Conservation (phyloP, 2,888 invertebrate genomes). For the Ceramica pisi region DNA sequence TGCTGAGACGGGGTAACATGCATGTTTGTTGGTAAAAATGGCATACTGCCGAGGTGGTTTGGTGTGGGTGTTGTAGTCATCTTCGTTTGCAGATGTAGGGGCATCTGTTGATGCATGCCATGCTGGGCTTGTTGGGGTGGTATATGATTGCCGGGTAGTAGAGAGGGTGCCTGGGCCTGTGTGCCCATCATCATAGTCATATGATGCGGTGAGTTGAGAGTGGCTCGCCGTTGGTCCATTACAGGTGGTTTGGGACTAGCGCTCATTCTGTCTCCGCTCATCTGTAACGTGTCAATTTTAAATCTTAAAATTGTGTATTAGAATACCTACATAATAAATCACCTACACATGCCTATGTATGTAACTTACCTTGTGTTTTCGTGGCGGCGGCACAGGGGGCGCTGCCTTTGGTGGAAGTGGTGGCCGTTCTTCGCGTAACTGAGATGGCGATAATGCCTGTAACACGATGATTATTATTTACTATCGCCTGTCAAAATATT, state of each 20-base stretch:
- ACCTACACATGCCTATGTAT: not conserved
- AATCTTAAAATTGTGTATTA: not conserved
- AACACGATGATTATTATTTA: conserved; percentile 13
- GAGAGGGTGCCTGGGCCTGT: conserved; percentile 39
- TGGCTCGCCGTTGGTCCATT: conserved; percentile 78
- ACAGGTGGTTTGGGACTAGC: conserved; percentile 82
- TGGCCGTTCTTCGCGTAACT: conserved; percentile 85
- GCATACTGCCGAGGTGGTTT: conserved; percentile 83
- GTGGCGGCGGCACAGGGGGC: conserved; percentile 88
- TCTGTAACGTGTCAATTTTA: conserved; percentile 62
- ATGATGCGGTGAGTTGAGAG: conserved; percentile 71
- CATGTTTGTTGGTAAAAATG: conserved; percentile 79
- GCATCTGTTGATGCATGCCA: conserved; percentile 65
- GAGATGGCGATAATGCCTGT: conserved; percentile 82
- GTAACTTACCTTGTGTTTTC: conserved; percentile 84
- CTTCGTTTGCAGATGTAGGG: conserved; percentile 76
- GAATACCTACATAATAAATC: not conserved
- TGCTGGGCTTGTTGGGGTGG: conserved; percentile 63
- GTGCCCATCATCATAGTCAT: conserved; percentile 58
- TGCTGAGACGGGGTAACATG: conserved; percentile 70
- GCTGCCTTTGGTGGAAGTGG: conserved; percentile 87
- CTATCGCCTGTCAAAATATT: not conserved
- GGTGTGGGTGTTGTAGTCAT: conserved; percentile 66
- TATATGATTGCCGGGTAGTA: conserved; percentile 68
- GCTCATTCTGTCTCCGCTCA: conserved; percentile 80